These are phyloP conservation scores for Psilopogon haemacephalus DNA, from an alignment of 2,113 vertebrate species.

Conservation along the genomic window DNA sequence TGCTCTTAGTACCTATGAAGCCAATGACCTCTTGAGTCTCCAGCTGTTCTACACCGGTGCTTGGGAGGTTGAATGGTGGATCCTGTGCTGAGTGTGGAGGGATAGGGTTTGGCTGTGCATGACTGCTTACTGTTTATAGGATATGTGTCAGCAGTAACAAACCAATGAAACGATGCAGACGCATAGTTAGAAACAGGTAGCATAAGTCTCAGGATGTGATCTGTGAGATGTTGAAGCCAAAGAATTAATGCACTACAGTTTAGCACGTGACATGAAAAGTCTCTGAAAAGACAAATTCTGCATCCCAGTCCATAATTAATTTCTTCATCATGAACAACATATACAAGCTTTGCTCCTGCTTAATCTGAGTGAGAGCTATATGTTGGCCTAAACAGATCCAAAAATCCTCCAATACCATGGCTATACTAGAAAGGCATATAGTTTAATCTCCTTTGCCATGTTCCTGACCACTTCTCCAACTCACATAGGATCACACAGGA, in stretches of 20 bases:
- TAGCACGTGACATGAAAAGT: not conserved
- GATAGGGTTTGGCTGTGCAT: not conserved
- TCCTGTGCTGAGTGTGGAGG: not conserved
- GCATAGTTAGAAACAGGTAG: not conserved
- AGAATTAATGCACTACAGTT: not conserved
- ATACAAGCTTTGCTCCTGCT: not conserved
- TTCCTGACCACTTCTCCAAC: not conserved
- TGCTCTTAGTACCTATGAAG: rapidly evolving
- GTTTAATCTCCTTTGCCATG: not conserved
- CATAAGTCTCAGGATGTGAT: not conserved
- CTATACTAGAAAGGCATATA: not conserved
- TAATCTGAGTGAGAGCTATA: not conserved
- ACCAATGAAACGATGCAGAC: not conserved
- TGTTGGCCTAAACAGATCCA: not conserved
- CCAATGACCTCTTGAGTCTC: not conserved
- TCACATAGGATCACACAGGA: too few species aligned
- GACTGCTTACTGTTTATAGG: not conserved
- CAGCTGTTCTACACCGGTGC: not conserved
- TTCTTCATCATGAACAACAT: not conserved
- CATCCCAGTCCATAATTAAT: not conserved
- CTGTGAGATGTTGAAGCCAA: rapidly evolving
- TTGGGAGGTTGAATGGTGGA: not conserved
- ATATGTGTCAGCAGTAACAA: not conserved
- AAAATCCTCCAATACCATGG: not conserved
- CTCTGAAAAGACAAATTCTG: not conserved